Conservation (phyloP, 1,140 invertebrate species). For the Drosophila kurseongensis region DNA sequence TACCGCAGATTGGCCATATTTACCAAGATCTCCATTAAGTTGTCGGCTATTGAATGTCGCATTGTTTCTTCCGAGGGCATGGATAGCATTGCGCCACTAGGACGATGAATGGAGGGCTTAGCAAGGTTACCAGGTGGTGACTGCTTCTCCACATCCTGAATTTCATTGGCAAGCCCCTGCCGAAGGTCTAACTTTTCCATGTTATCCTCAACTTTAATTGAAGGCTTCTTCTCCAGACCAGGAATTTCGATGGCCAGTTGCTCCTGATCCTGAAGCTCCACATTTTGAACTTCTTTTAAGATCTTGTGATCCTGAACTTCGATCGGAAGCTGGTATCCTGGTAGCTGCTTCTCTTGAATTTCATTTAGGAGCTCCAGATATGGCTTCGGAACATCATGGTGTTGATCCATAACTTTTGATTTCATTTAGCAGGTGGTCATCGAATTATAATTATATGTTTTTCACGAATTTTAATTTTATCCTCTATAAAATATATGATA, state of each 20-base stretch:
- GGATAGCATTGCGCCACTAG: neutral
- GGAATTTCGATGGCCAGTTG: neutral
- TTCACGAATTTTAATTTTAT: too few species aligned
- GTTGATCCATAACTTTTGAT: neutral
- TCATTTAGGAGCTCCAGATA: neutral
- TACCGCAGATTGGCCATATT: slow-evolving; percentile 46
- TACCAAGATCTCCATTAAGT: slow-evolving; percentile 57
- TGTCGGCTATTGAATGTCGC: slow-evolving; percentile 60
- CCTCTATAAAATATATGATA: neutral
- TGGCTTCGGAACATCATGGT: neutral
- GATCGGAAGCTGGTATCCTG: too few species aligned
- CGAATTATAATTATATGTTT: neutral
- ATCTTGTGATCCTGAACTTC: neutral
- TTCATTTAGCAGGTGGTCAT: too few species aligned
- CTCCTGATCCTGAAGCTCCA: neutral
- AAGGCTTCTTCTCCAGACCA: too few species aligned
- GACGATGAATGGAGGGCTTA: neutral
- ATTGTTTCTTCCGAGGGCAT: slow-evolving; percentile 59
- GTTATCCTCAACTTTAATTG: too few species aligned
- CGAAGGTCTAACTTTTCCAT: neutral
- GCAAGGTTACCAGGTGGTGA: neutral
- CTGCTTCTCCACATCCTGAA: neutral
- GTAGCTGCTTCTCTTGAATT: too few species aligned
- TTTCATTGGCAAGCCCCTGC: neutral
- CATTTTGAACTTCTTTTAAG: neutral